phyloP scores from a whole-genome alignment of 2,797 vertebrate genomes.

The Acanthopagrus latus region DNA sequence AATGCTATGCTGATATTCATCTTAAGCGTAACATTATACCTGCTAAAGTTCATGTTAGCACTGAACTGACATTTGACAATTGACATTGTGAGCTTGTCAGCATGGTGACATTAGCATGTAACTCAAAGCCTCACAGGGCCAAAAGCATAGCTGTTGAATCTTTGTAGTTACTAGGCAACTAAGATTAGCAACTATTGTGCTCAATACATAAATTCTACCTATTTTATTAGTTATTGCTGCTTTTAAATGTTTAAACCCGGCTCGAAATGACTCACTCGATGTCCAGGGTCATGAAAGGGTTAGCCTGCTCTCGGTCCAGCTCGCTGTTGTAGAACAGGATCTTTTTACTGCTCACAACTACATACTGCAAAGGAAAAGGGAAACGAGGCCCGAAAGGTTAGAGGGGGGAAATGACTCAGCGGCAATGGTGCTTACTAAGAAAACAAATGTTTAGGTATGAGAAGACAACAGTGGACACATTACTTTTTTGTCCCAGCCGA shows the following conservation, averaged over 20 bases:
- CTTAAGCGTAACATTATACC: too few species aligned
- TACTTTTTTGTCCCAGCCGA: conserved; percentile 98
- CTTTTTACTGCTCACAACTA: conserved; percentile 99
- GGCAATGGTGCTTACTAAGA: not conserved
- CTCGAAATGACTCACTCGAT: conserved; percentile 92
- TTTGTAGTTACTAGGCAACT: not conserved
- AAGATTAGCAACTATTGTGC: not conserved
- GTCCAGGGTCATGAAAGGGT: conserved; percentile 97
- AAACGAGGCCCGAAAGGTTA: conserved; percentile 17
- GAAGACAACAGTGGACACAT: conserved; percentile 5
- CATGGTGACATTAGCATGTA: not conserved
- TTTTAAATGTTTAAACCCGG: not conserved
- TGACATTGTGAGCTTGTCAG: not conserved
- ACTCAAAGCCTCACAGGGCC: not conserved
- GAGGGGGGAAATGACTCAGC: not conserved
- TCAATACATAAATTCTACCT: not conserved
- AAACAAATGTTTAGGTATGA: conserved; percentile 4
- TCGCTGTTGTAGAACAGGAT: conserved; percentile 97
- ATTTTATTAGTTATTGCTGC: not conserved
- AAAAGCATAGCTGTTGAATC: not conserved
- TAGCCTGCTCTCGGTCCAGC: conserved; percentile 93
- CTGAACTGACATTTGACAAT: too few species aligned
- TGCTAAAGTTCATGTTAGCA: not conserved
- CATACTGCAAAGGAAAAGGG: conserved; percentile 84
- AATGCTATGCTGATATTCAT: too few species aligned